Evolutionary conservation across 2,888 invertebrate species (phyloP), one percentile per base, ranked within the genome.

Genomic region (Crossocerus cetratus): DNA sequence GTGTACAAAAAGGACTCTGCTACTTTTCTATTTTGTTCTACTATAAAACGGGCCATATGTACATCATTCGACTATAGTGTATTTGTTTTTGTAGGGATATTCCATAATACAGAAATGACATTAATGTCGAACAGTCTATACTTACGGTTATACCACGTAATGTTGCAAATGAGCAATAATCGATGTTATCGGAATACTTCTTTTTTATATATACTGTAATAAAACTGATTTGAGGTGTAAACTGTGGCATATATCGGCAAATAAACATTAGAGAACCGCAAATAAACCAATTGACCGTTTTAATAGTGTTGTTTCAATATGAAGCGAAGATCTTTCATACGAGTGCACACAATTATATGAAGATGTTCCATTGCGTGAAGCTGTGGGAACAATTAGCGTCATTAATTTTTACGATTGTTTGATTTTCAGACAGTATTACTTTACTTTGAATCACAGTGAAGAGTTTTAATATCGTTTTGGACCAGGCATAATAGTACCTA

Each of bases 131-230:
- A 73, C 68, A 74, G 42, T 59, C 42, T 64, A 23, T 62, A 65
- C 57, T 74, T 81, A 74, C 63, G 74, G 77, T 74, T 73, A 73
- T 57, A 63, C 55, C 57, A 43, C 64, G 49, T 65, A 71, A 69
- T 54, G 63, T 56, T 32, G 69, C 66, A 69, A 60, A 56, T 58
- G 58, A 78, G 72, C 76, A 78, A 81, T 78, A 81, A 78, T 55
- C 22, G 61, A 72, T 72, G 65, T 60, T 78, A 58, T 55, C 67
- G 54, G 59, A 76, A 62, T 16, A 64, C 69, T 76, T 66, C 68
- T 73, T 71, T 79, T 78, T 63, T 60, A 72, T 64, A 66, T 54
- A 58, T 65, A 67, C 54, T 68, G 18, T 72, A 63, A 64, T 67
- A 62, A 45, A 59, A 63, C 5, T 69, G 62, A 75, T 62, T 75